Conservation (phyloP, 2,888 invertebrate genomes). For the Ferdinandea cuprea region DNA sequence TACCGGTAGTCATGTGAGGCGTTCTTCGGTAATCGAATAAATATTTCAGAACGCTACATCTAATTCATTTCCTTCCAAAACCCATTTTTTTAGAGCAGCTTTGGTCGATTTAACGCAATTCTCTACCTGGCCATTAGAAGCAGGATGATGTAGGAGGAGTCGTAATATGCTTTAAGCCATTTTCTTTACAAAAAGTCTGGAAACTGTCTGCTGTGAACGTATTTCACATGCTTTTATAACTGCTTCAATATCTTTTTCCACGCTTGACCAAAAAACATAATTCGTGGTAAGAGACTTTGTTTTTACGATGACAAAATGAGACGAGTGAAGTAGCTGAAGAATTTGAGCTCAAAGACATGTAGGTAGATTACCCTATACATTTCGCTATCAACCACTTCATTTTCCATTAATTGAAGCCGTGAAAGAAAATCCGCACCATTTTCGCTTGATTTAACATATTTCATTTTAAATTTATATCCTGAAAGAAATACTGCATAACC, state of each 20-base stretch:
- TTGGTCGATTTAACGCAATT: conserved; percentile 26
- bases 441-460: no score
- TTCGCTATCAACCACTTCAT: no score
- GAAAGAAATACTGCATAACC: no score
- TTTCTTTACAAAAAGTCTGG: conserved; percentile 2
- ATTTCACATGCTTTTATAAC: conserved; percentile 11
- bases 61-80: conserved; percentile 10
- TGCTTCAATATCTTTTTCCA: no score
- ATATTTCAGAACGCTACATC: conserved; percentile 10
- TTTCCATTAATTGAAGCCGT: no score
- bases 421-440: no score
- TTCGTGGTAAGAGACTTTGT: conserved; percentile 10
- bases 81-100: conserved; percentile 16
- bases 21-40: no score
- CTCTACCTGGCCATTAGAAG: conserved; percentile 10
- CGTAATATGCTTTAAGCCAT: not conserved
- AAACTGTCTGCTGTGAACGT: conserved; percentile 1
- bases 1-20: no score
- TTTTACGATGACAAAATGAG: conserved; percentile 6
- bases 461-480: no score
- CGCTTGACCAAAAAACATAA: no score
- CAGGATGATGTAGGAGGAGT: conserved; percentile 20
- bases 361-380: no score
- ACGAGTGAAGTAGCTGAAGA: conserved; percentile 4
- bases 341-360: not conserved